Evolutionary conservation across 2,888 invertebrate species (phyloP).

Genomic region (Agrochola lychnidis): DNA sequence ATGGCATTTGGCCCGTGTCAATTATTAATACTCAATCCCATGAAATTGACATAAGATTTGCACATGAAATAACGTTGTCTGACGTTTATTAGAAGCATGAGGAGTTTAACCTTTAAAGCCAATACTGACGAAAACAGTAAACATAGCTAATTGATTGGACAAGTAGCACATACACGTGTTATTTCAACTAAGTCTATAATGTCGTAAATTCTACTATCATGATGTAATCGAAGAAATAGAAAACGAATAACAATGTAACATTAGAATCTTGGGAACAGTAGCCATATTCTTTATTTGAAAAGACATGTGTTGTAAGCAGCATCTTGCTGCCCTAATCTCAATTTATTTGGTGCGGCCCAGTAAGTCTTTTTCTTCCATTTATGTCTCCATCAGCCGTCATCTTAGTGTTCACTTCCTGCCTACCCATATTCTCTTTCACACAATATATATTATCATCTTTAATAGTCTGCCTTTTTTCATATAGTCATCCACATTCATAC

Average conservation of each 20-base stretch:
- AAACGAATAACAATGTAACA: background rate
- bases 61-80: background rate
- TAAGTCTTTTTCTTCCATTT: background rate
- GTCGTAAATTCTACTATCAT: slow-evolving; percentile 38
- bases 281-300: background rate
- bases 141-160: slow-evolving; percentile 49
- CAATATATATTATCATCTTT: background rate
- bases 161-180: slow-evolving; percentile 44
- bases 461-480: too few species aligned
- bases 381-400: background rate
- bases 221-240: slow-evolving; percentile 30
- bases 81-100: background rate
- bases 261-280: background rate
- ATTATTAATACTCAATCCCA: background rate
- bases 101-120: slow-evolving; percentile 34
- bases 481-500: background rate
- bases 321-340: background rate
- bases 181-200: slow-evolving; percentile 38
- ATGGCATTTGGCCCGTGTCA: background rate
- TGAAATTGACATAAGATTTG: background rate
- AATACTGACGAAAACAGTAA: slow-evolving; percentile 31
- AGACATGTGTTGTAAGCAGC: background rate
- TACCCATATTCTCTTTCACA: background rate
- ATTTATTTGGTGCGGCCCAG: too few species aligned
- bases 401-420: background rate